Evolutionary conservation across 2,113 vertebrate genomes (phyloP).

Genomic region (Petrocephalus zakoni): DNA sequence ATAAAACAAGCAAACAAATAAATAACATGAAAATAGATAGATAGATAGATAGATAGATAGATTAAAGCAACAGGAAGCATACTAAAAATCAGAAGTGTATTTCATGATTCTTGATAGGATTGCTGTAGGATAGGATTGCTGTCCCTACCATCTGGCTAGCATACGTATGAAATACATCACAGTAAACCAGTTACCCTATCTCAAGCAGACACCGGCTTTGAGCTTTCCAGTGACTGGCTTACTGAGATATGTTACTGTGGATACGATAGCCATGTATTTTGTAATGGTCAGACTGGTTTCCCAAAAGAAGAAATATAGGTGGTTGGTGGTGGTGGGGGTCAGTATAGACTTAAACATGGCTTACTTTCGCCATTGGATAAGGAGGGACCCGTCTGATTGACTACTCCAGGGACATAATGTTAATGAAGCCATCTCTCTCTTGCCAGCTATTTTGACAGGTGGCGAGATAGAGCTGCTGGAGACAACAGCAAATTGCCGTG

Average conservation of each 20-base stretch:
- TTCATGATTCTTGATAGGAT: not conserved
- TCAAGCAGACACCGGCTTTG: not conserved
- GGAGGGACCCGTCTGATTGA: slow-evolving; percentile 17
- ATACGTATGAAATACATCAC: not conserved
- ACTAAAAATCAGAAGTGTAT: not conserved
- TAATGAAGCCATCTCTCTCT: slow-evolving; percentile 36
- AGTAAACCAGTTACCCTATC: not conserved
- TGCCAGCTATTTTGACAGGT: slow-evolving; percentile 22
- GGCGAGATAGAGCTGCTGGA: slow-evolving; percentile 19
- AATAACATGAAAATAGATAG: too few species aligned
- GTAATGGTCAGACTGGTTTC: not conserved
- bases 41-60: too few species aligned
- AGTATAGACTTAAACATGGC: not conserved
- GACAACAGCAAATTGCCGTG: slow-evolving; percentile 27
- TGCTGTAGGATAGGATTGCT: not conserved
- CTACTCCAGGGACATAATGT: slow-evolving; percentile 24
- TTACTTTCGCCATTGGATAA: slow-evolving; percentile 12
- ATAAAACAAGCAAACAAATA: not conserved
- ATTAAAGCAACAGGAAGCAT: not conserved
- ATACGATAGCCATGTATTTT: not conserved
- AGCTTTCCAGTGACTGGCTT: not conserved
- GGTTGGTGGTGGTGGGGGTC: not conserved
- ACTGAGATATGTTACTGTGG: not conserved
- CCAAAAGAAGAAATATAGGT: not conserved
- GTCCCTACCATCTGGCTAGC: not conserved